Conservation (phyloP, 2,888 invertebrate genomes). For the Patella caerulea region DNA sequence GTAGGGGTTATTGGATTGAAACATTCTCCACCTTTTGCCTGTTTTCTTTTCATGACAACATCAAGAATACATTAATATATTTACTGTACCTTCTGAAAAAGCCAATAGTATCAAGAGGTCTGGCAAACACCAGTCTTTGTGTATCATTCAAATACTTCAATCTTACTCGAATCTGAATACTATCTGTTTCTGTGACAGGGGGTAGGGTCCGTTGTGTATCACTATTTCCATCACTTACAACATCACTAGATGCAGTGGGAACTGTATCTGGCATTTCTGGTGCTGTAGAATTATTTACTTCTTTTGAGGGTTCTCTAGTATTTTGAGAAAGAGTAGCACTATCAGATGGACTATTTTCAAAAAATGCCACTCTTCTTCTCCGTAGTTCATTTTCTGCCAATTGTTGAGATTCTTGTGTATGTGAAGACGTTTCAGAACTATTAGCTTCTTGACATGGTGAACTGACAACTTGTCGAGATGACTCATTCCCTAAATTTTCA, state of each 20-base stretch:
- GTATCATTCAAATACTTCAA: constrained; percentile 73
- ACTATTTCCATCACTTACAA: not conserved
- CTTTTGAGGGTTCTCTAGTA: not conserved
- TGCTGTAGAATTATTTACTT: not conserved
- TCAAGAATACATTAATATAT: not conserved
- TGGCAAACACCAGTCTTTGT: constrained; percentile 65
- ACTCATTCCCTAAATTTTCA: not conserved
- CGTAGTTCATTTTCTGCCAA: constrained; percentile 27
- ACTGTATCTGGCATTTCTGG: constrained; percentile 8
- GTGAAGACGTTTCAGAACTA: not conserved
- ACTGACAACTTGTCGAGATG: not conserved
- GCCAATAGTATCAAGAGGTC: constrained; percentile 68
- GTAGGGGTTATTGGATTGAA: not conserved
- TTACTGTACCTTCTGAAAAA: constrained; percentile 70
- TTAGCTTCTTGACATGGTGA: not conserved
- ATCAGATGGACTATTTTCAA: constrained; percentile 8
- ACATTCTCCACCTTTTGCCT: not conserved
- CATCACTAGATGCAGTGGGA: not conserved
- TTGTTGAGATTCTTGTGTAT: not conserved
- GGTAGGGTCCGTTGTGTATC: not conserved
- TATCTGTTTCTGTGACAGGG: not conserved
- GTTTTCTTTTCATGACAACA: not conserved
- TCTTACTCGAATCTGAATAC: constrained; percentile 53
- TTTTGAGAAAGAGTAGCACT: no score
- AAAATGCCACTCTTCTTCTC: constrained; percentile 30